Percentiles rank a stretch among this genome's conserved stretches.
These are phyloP conservation scores for Nezara viridula DNA, from an alignment of 2,888 invertebrate genomes.

Conservation along the genomic window DNA sequence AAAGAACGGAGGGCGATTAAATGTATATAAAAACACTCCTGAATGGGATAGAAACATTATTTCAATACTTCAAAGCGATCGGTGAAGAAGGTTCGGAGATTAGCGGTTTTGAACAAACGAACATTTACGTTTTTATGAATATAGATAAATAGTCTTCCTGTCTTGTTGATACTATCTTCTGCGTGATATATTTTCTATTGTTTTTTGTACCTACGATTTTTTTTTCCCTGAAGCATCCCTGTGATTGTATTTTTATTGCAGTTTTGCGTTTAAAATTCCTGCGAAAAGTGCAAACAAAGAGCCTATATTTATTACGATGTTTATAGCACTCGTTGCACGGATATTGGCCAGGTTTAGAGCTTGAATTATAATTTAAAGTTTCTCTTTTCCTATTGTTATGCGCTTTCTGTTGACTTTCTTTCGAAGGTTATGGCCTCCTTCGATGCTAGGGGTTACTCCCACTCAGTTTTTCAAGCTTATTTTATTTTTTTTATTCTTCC, in stretches of 20 bases:
- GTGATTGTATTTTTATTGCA: not conserved
- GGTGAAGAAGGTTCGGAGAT: no score
- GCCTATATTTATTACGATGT: not conserved
- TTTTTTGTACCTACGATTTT: no score
- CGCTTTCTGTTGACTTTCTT: conserved; percentile 32
- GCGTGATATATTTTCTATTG: no score
- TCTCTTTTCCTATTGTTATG: conserved; percentile 38
- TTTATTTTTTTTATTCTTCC: not conserved
- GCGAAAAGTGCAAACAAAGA: not conserved
- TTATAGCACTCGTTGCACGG: not conserved
- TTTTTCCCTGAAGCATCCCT: no score
- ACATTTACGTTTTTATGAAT: no score
- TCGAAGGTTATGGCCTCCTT: not conserved
- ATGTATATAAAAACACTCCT: no score
- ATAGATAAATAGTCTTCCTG: no score
- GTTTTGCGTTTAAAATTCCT: not conserved
- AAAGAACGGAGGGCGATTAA: no score
- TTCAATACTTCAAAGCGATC: no score
- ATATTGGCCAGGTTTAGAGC: not conserved
- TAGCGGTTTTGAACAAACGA: no score
- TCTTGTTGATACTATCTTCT: no score
- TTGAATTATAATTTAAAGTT: conserved; percentile 31
- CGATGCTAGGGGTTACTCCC: not conserved
- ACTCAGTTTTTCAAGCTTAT: not conserved
- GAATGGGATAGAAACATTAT: no score